phyloP scores from a whole-genome alignment of 1,140 invertebrate genomes.

The Euwallacea fornicatus region DNA sequence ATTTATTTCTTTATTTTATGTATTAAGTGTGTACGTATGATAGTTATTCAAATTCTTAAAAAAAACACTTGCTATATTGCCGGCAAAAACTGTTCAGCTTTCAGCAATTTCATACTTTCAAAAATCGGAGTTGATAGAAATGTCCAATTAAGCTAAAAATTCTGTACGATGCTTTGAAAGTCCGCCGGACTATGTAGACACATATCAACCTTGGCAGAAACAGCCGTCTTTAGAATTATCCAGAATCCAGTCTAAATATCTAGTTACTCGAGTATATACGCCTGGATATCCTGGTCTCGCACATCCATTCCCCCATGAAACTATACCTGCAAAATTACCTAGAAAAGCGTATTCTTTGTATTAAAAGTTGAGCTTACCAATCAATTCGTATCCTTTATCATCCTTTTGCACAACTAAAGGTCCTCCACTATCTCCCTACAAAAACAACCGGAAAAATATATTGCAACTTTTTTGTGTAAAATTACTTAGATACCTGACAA shows the following conservation, averaged over 20 bases:
- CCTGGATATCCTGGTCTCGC: constrained; percentile 74
- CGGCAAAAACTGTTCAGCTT: too few species aligned
- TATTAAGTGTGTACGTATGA: too few species aligned
- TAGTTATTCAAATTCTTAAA: too few species aligned
- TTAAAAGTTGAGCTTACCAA: constrained; percentile 58
- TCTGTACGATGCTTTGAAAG: too few species aligned
- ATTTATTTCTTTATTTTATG: too few species aligned
- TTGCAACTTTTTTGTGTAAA: background rate
- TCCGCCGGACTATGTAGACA: background rate
- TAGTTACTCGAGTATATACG: constrained; percentile 77
- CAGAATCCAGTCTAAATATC: constrained; percentile 75
- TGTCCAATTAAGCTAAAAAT: too few species aligned
- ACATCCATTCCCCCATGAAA: constrained; percentile 64
- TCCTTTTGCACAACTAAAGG: constrained; percentile 73
- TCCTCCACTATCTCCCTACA: constrained; percentile 90
- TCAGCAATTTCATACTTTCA: too few species aligned
- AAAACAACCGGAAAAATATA: constrained; percentile 44
- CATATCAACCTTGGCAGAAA: constrained; percentile 62
- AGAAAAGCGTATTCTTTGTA: background rate
- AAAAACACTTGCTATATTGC: too few species aligned
- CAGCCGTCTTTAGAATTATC: constrained; percentile 72
- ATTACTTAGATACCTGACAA: constrained; percentile 68
- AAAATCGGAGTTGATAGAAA: too few species aligned
- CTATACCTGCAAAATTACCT: constrained; percentile 48
- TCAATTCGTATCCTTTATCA: constrained; percentile 75